A percentile compares a stretch with the other conserved stretches of the same genome.
Conservation (phyloP, 2,797 vertebrate species). For the Leuciscus waleckii region DNA sequence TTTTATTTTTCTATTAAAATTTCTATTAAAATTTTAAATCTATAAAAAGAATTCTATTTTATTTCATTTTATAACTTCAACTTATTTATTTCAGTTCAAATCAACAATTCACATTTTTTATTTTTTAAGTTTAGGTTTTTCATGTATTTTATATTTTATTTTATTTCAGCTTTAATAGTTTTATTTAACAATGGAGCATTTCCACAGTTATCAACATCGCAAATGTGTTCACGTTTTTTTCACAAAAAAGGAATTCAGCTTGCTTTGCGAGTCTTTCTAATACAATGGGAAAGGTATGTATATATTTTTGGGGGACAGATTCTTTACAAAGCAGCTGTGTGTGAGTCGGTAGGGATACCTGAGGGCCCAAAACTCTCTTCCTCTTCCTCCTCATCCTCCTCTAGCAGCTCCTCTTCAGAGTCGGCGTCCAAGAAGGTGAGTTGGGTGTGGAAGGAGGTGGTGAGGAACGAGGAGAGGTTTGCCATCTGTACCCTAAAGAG, state of each 20-base stretch:
- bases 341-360: slow-evolving; percentile 56
- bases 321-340: not conserved
- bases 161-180: not conserved
- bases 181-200: not conserved
- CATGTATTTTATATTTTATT: not conserved
- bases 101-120: not conserved
- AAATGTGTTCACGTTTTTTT: not conserved
- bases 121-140: not conserved
- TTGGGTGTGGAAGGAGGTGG: slow-evolving; percentile 92
- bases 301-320: not conserved
- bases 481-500: slow-evolving; percentile 89
- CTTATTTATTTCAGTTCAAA: not conserved
- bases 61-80: not conserved
- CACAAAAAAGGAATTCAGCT: not conserved
- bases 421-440: slow-evolving; percentile 94
- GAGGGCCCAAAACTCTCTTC: slow-evolving; percentile 58
- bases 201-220: not conserved
- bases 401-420: slow-evolving; percentile 84
- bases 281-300: not conserved
- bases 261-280: not conserved
- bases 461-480: slow-evolving; percentile 89
- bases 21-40: too few relatives aligned
- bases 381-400: slow-evolving; percentile 74
- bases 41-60: too few relatives aligned
- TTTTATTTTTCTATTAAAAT: not conserved